phyloP scores from a whole-genome alignment of 2,888 invertebrate species.

The Furcula furcula region DNA sequence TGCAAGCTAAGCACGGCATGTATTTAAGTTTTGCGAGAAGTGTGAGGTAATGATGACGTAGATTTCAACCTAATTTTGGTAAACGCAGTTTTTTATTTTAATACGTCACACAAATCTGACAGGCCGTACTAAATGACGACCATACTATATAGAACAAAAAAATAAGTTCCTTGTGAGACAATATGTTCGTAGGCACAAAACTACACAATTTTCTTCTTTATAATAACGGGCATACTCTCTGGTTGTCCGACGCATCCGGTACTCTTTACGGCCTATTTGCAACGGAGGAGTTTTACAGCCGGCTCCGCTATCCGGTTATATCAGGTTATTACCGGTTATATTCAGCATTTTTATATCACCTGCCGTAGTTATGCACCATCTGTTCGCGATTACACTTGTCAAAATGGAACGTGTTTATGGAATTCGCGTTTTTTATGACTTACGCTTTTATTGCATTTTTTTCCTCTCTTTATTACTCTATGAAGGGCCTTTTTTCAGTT shows the following conservation, averaged over 20 bases:
- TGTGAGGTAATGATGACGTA: too few relatives aligned
- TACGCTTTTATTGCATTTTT: constrained; percentile 14
- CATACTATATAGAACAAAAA: too few relatives aligned
- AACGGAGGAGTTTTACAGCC: constrained; percentile 66
- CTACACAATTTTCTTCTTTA: constrained; percentile 4
- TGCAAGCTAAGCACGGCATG: too few relatives aligned
- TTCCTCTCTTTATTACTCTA: too few relatives aligned
- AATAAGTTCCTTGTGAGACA: constrained; percentile 16
- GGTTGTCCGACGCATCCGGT: constrained; percentile 49
- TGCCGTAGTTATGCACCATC: constrained; percentile 39
- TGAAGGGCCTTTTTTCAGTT: too few relatives aligned
- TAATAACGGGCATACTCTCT: constrained; percentile 19
- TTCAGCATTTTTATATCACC: constrained; percentile 53
- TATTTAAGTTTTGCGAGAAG: too few relatives aligned
- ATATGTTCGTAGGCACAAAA: constrained; percentile 15
- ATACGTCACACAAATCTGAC: too few relatives aligned
- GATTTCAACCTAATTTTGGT: too few relatives aligned
- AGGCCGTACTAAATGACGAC: background rate
- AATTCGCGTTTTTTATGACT: constrained; percentile 17
- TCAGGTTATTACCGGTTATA: constrained; percentile 55
- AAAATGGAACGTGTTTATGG: constrained; percentile 35
- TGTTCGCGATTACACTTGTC: constrained; percentile 40
- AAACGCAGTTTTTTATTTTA: too few relatives aligned
- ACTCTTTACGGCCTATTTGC: constrained; percentile 71
- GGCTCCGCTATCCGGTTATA: constrained; percentile 23